These are phyloP conservation scores for Eufriesea mexicana DNA, from an alignment of 1,140 invertebrate genomes.

Conservation along the genomic window DNA sequence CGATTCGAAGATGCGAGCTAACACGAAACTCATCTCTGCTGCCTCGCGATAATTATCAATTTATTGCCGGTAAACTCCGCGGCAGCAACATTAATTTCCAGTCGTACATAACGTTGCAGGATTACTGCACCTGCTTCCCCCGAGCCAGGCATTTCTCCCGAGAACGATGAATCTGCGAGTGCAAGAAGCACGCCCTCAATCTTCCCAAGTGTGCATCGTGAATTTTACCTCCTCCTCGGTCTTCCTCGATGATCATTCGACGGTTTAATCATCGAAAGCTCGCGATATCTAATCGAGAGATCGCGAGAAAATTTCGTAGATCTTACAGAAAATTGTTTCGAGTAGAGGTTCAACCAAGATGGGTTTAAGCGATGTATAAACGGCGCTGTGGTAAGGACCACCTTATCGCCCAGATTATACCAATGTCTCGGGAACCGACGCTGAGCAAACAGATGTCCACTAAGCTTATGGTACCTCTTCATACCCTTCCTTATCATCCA, in stretches of 20 bases:
- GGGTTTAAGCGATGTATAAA: too few species aligned
- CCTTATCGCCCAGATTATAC: too few species aligned
- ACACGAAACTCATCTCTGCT: background rate
- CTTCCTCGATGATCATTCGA: background rate
- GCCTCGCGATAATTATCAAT: background rate
- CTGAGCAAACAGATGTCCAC: too few species aligned
- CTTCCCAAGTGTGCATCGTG: background rate
- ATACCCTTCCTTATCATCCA: too few species aligned
- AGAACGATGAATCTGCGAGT: background rate
- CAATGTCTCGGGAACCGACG: too few species aligned
- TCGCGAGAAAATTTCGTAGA: too few species aligned
- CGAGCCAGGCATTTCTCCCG: background rate
- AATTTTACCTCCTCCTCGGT: background rate
- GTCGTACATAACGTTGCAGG: too few species aligned
- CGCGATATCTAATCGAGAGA: too few species aligned
- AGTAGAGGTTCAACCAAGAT: too few species aligned
- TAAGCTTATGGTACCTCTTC: too few species aligned
- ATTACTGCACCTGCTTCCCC: background rate
- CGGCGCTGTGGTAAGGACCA: too few species aligned
- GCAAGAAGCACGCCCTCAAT: background rate
- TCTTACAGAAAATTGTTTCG: too few species aligned
- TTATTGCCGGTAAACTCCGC: background rate
- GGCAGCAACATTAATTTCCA: background rate
- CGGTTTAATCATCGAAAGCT: background rate
- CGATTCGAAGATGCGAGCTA: background rate